phyloP scores from a whole-genome alignment of 2,113 vertebrate genomes.

The Pygoscelis antarcticus region DNA sequence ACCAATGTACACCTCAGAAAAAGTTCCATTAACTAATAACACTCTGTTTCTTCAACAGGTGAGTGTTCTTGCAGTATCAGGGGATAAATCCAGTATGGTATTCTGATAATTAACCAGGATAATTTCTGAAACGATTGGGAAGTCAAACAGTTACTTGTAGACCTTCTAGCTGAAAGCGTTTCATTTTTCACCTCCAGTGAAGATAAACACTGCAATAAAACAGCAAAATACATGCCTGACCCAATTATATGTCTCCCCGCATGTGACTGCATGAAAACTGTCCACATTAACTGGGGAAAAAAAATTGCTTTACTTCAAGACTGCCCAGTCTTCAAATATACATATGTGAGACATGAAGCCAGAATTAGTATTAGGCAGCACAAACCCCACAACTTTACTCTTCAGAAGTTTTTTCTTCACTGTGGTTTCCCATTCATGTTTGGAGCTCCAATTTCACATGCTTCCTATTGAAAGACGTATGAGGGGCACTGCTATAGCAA shows the following conservation, averaged over 20 bases:
- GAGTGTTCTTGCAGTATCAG: not conserved
- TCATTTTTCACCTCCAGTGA: not conserved
- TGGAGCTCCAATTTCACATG: not conserved
- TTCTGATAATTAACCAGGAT: not conserved
- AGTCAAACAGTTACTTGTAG: slow-evolving; percentile 23
- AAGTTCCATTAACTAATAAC: not conserved
- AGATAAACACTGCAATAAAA: slow-evolving; percentile 29
- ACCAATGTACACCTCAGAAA: not conserved
- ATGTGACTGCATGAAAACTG: not conserved
- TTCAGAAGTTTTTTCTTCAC: not conserved
- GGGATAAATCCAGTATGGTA: not conserved
- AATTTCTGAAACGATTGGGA: slow-evolving; percentile 4
- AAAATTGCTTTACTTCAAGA: not conserved
- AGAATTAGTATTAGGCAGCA: not conserved
- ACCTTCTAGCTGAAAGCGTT: slow-evolving; percentile 8
- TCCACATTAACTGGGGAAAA: not conserved
- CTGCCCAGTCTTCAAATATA: not conserved
- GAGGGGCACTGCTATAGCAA: not conserved
- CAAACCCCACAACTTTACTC: not conserved
- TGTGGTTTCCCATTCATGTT: not conserved
- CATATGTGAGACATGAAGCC: not conserved
- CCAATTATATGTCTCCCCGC: not conserved
- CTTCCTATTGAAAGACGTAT: not conserved
- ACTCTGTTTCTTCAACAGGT: not conserved
- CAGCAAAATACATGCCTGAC: not conserved